Conservation (phyloP, 2,113 vertebrate genomes). For the Picathartes gymnocephalus region DNA sequence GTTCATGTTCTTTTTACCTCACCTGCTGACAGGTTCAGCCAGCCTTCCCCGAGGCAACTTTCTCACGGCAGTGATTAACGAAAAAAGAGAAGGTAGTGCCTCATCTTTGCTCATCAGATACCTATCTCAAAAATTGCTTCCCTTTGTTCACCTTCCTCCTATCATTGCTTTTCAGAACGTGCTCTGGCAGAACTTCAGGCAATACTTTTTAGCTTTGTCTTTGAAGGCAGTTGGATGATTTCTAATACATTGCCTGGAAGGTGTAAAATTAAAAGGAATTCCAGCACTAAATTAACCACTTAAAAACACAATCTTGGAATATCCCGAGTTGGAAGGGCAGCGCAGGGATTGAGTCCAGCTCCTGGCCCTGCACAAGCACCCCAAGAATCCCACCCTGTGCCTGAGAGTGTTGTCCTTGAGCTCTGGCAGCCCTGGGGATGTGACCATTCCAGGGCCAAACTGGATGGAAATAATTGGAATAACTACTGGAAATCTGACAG, state of each 20-base stretch:
- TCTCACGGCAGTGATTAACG: neutral
- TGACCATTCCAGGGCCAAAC: too few species aligned
- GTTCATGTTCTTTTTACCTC: neutral
- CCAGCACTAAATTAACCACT: neutral
- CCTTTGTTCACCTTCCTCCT: neutral
- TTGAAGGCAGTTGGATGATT: neutral
- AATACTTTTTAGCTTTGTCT: neutral
- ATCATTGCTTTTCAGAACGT: neutral
- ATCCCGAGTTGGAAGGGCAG: neutral
- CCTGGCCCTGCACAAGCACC: neutral
- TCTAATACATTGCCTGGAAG: rapidly evolving
- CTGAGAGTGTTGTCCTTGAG: rapidly evolving
- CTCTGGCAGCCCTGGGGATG: neutral
- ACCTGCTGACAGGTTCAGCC: neutral
- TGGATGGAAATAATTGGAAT: neutral
- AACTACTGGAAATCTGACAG: neutral
- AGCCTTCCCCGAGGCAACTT: neutral
- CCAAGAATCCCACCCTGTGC: neutral
- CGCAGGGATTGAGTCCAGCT: neutral
- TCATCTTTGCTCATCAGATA: slow-evolving; percentile 4
- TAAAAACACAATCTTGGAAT: neutral
- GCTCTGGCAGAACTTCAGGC: neutral
- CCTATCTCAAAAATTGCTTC: neutral
- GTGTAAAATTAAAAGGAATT: neutral
- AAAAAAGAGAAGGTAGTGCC: neutral